phyloP scores from a whole-genome alignment of 2,113 vertebrate species.

The Rhinopomastus cyanomelas region DNA sequence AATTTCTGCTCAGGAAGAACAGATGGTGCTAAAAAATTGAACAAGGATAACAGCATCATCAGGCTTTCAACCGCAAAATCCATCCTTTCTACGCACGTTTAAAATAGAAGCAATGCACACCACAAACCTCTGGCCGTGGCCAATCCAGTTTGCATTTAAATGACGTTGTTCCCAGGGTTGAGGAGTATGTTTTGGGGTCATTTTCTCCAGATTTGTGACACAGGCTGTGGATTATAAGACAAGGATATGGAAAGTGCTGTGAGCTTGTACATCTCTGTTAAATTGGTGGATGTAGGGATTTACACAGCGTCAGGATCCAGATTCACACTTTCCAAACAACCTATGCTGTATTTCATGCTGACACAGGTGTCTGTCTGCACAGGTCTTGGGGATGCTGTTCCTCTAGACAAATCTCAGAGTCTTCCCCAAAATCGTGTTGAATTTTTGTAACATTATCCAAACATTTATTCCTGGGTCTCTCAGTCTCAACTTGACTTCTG shows the following conservation, averaged over 20 bases:
- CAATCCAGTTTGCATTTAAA: not conserved
- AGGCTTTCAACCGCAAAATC: slow-evolving; percentile 62
- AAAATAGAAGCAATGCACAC: not conserved
- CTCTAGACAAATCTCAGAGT: not conserved
- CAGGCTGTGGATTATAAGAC: not conserved
- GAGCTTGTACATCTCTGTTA: not conserved
- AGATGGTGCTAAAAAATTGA: slow-evolving; percentile 72
- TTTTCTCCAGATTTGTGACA: not conserved
- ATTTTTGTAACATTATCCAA: not conserved
- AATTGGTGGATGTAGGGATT: not conserved
- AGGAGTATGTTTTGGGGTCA: not conserved
- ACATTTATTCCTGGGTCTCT: not conserved
- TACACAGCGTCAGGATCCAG: not conserved
- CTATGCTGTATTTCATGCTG: not conserved
- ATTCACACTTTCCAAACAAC: not conserved
- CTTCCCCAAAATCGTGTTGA: not conserved
- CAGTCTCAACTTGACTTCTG: not conserved
- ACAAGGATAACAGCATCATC: slow-evolving; percentile 68
- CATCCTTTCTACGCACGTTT: not conserved
- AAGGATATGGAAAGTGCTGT: not conserved
- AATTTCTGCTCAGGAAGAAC: slow-evolving; percentile 74
- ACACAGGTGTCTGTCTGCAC: not conserved
- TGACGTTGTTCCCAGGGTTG: not conserved
- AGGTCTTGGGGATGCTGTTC: not conserved
- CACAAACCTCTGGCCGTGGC: not conserved